A percentile compares a stretch with the other conserved stretches of the same genome.
These are phyloP conservation scores for Nymphalis c-album DNA, from an alignment of 2,888 invertebrate genomes.

Conservation along the genomic window DNA sequence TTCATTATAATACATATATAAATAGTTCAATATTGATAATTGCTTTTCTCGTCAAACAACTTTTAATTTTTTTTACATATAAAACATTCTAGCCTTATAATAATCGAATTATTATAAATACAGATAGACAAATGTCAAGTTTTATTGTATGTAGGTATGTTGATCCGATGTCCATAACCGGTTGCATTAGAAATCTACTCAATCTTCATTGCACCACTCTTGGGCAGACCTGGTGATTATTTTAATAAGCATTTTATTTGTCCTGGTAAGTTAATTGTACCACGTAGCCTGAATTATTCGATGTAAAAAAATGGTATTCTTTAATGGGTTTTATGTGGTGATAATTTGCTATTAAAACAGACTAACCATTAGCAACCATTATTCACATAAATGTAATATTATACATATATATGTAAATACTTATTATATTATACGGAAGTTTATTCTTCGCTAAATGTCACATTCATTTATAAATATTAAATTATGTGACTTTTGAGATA, in stretches of 20 bases:
- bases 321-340: slow-evolving; percentile 15
- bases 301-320: slow-evolving; percentile 11
- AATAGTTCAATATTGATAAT: too few relatives aligned
- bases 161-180: slow-evolving; percentile 19
- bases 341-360: not conserved
- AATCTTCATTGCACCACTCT: slow-evolving; percentile 49
- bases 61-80: not conserved
- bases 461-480: too few relatives aligned
- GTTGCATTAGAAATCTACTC: slow-evolving; percentile 58
- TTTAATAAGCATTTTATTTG: slow-evolving; percentile 71
- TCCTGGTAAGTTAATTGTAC: slow-evolving; percentile 59
- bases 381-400: too few relatives aligned
- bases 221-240: slow-evolving; percentile 54
- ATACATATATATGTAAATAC: too few relatives aligned
- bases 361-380: not conserved
- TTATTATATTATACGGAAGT: too few relatives aligned
- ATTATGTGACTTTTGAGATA: too few relatives aligned
- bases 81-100: too few relatives aligned
- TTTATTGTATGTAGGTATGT: not conserved
- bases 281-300: slow-evolving; percentile 8
- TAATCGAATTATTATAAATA: not conserved
- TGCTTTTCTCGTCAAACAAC: not conserved
- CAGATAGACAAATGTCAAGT: not conserved
- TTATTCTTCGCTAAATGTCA: too few relatives aligned
- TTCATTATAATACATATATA: too few relatives aligned